phyloP scores from a whole-genome alignment of 2,888 invertebrate genomes.

The Pterobdella sp. region DNA sequence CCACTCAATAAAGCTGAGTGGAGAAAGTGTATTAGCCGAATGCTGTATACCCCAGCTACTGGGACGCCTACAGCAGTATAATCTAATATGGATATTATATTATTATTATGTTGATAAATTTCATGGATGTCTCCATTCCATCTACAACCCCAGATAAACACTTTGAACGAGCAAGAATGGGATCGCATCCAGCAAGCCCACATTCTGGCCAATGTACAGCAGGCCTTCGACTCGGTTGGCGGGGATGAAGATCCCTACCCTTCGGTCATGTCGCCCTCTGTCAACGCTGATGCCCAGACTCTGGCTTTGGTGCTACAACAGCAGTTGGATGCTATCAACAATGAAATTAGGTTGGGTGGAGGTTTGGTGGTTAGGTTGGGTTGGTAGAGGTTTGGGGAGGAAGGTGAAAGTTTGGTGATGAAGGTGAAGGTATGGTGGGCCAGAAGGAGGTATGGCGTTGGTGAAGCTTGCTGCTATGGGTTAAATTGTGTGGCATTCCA shows the following conservation, averaged over 20 bases:
- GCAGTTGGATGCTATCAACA: slow-evolving; percentile 97
- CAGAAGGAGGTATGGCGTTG: no score
- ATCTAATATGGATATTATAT: no score
- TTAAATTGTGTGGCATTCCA: no score
- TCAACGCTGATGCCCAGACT: slow-evolving; percentile 82
- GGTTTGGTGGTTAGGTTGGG: slow-evolving; percentile 16
- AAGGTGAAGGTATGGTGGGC: background rate
- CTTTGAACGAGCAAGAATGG: slow-evolving; percentile 69
- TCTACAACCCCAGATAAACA: slow-evolving; percentile 44
- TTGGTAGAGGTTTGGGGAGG: slow-evolving; percentile 20
- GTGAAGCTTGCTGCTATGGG: no score
- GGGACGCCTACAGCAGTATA: no score
- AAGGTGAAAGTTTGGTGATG: slow-evolving; percentile 18
- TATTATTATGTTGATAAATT: background rate
- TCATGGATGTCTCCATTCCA: background rate
- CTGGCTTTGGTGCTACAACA: slow-evolving; percentile 97
- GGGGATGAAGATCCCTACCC: slow-evolving; percentile 65
- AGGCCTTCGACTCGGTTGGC: slow-evolving; percentile 75
- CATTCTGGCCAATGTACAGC: slow-evolving; percentile 80
- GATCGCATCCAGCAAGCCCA: slow-evolving; percentile 79
- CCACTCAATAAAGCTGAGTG: no score
- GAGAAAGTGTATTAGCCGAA: no score
- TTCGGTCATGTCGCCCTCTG: slow-evolving; percentile 56
- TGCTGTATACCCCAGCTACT: no score
- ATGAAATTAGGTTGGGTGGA: slow-evolving; percentile 72